These are phyloP conservation scores for Chymomyza caudatula DNA, from an alignment of 2,888 invertebrate genomes.

Conservation along the genomic window DNA sequence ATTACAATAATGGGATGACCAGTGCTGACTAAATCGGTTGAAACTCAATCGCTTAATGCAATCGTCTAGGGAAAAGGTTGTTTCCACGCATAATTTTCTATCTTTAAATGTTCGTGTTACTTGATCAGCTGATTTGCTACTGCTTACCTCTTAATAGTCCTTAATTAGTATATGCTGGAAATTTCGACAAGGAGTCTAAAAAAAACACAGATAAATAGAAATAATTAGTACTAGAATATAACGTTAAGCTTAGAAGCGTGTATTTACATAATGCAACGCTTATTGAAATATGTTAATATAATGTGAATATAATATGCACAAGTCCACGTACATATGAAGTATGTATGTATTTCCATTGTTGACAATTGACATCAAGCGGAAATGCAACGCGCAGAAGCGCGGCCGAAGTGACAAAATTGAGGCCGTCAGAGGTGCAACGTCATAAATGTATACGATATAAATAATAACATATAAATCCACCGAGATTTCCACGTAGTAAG, in stretches of 20 bases:
- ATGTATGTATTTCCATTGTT: background rate
- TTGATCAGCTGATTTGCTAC: no score
- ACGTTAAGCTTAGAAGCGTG: background rate
- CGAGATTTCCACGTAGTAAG: constrained; percentile 17
- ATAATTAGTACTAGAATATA: background rate
- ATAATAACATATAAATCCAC: no score
- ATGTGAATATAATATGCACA: background rate
- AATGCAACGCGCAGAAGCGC: constrained; percentile 10
- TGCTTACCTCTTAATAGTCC: constrained; percentile 63
- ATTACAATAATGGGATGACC: no score
- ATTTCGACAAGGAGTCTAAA: constrained; percentile 43
- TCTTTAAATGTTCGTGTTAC: no score
- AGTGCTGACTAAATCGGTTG: no score
- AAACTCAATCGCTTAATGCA: no score
- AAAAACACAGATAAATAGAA: background rate
- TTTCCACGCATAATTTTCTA: no score
- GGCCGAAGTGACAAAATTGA: no score
- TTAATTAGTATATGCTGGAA: constrained; percentile 50
- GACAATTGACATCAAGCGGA: constrained; percentile 13
- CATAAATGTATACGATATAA: no score
- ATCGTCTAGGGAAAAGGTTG: no score
- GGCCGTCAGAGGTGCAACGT: no score
- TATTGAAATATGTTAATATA: background rate
- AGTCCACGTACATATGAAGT: background rate
- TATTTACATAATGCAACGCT: no score